These are phyloP conservation scores for Lamprologus lemairii DNA, from an alignment of 2,113 vertebrate genomes.

Conservation along the genomic window DNA sequence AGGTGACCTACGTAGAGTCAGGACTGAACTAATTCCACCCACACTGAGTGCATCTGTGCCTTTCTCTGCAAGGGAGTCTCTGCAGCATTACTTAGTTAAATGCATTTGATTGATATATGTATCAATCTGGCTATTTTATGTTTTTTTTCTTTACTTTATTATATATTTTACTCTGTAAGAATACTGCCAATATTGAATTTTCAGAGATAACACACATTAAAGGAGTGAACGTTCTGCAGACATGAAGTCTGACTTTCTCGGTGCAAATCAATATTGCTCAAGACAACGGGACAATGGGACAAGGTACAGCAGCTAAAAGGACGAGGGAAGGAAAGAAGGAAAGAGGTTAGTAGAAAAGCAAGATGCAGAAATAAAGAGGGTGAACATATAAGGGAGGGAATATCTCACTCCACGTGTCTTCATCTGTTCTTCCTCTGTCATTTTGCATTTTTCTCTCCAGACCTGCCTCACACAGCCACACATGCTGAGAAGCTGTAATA, in stretches of 20 bases:
- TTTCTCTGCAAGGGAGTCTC: not conserved
- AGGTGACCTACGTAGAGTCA: not conserved
- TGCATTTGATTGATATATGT: accelerated
- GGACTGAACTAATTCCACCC: not conserved
- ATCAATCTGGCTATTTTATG: not conserved
- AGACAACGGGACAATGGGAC: not conserved
- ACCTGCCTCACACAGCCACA: not conserved
- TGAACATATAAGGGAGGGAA: not conserved
- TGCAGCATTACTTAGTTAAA: not conserved
- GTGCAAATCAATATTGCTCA: not conserved
- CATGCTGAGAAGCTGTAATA: conserved; percentile 14
- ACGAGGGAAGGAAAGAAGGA: not conserved
- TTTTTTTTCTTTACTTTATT: not conserved
- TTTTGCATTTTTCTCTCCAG: conserved; percentile 12
- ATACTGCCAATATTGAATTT: not conserved
- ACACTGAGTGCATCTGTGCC: not conserved
- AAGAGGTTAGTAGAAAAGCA: not conserved
- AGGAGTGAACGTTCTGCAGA: not conserved
- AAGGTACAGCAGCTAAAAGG: not conserved
- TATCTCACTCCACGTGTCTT: not conserved
- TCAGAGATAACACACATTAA: not conserved
- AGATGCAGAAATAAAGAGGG: not conserved
- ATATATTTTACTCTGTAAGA: not conserved
- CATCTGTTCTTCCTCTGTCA: not conserved
- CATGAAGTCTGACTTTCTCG: not conserved